phyloP scores from a whole-genome alignment of 1,140 invertebrate genomes.

The Ceratitis capitata region DNA sequence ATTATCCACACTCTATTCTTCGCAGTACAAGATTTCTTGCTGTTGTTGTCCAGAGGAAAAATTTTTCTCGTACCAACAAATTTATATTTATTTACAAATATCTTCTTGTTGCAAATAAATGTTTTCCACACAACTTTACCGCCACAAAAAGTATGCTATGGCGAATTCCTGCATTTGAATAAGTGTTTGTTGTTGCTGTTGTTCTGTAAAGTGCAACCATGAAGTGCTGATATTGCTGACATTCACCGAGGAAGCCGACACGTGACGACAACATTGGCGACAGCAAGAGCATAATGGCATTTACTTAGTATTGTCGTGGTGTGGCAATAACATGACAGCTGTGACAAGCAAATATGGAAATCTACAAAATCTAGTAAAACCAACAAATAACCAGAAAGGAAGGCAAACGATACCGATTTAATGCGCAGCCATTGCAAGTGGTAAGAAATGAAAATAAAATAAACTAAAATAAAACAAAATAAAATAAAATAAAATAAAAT shows the following conservation, averaged over 20 bases:
- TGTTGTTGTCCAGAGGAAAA: no score
- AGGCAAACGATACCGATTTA: not conserved
- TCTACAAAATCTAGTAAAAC: not conserved
- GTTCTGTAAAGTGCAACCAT: not conserved
- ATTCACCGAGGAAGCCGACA: not conserved
- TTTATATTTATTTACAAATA: not conserved
- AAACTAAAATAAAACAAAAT: not conserved
- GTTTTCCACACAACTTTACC: not conserved
- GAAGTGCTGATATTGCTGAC: not conserved
- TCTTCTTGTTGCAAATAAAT: not conserved
- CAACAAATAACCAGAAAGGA: not conserved
- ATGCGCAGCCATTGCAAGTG: not conserved
- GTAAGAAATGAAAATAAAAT: not conserved
- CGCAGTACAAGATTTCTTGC: no score
- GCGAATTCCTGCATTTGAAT: not conserved
- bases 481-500: not conserved
- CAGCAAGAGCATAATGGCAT: constrained; percentile 17
- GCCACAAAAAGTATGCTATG: not conserved
- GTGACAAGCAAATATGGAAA: not conserved
- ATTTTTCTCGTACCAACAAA: not conserved
- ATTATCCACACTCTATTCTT: not conserved
- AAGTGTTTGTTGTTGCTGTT: not conserved
- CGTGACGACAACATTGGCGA: constrained; percentile 9
- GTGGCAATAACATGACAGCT: constrained; percentile 11
- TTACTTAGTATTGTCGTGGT: not conserved